Conservation (phyloP, 2,888 invertebrate species). For the Drosophila longiperda region DNA sequence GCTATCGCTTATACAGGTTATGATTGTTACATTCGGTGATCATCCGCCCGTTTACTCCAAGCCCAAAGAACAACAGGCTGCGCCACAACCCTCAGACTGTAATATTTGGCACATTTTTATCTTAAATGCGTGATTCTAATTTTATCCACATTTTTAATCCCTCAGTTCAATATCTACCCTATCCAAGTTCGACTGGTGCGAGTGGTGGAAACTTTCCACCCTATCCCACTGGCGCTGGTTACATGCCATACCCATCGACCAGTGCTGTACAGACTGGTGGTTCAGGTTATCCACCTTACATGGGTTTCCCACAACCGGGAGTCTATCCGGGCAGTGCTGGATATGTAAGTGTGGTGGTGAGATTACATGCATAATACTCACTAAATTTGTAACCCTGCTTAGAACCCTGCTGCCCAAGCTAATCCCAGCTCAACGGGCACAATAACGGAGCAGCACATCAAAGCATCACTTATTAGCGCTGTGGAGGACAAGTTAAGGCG, state of each 20-base stretch:
- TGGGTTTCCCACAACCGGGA: constrained; percentile 83
- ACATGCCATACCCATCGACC: constrained; percentile 83
- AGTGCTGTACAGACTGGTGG: constrained; percentile 71
- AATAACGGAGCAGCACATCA: constrained; percentile 98
- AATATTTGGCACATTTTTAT: constrained; percentile 27
- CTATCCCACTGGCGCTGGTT: constrained; percentile 83
- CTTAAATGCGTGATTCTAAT: not conserved
- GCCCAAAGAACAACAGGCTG: constrained; percentile 86
- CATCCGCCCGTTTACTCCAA: constrained; percentile 96
- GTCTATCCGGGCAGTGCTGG: constrained; percentile 57
- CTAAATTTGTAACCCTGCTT: not conserved
- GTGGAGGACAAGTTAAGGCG: constrained; percentile 97
- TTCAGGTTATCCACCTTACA: constrained; percentile 86
- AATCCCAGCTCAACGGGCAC: constrained; percentile 88
- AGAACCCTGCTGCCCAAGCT: constrained; percentile 83
- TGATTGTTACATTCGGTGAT: constrained; percentile 97
- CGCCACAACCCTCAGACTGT: constrained; percentile 86
- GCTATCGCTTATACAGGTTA: constrained; percentile 94
- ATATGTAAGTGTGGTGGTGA: constrained; percentile 69
- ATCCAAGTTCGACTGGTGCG: constrained; percentile 85
- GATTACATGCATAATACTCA: too few species aligned
- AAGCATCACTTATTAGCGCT: constrained; percentile 96
- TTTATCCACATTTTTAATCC: not conserved
- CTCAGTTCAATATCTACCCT: constrained; percentile 86
- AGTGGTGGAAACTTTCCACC: constrained; percentile 84